Conservation (phyloP, 2,797 vertebrate species). For the Momotus momota region DNA sequence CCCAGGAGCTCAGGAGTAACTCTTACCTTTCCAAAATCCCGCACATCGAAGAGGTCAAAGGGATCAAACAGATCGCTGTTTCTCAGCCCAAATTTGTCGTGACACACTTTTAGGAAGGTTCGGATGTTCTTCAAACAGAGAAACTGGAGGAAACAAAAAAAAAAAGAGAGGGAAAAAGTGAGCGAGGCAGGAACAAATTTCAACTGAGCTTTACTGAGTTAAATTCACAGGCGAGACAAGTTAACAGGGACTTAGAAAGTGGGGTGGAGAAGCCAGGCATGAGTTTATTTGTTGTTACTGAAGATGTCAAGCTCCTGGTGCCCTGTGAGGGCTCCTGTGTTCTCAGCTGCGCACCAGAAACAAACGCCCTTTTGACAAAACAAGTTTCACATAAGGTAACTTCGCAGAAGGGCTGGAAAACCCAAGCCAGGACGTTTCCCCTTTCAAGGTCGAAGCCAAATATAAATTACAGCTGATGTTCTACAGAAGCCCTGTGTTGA, state of each 20-base stretch:
- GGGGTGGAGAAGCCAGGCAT: fast-evolving
- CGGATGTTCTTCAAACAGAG: conserved; percentile 98
- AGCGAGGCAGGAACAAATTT: neutral
- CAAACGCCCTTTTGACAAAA: conserved; percentile 26
- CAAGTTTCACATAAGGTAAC: neutral
- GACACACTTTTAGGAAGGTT: conserved; percentile 96
- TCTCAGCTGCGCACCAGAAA: conserved; percentile 27
- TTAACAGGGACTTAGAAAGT: neutral
- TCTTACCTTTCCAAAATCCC: conserved; percentile 98
- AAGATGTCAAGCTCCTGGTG: neutral
- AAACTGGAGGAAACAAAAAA: conserved; percentile 80
- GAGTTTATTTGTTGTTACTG: conserved; percentile 46
- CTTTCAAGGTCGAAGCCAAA: neutral
- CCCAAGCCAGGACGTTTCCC: neutral
- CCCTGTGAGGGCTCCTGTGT: neutral
- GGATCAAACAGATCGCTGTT: conserved; percentile 97
- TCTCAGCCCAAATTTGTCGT: conserved; percentile 93
- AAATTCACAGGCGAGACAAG: neutral
- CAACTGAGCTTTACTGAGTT: neutral
- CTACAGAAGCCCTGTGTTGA: neutral
- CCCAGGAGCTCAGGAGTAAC: neutral
- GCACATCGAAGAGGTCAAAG: conserved; percentile 96
- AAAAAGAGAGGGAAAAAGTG: neutral
- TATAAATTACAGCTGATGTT: neutral
- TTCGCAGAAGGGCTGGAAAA: neutral